A percentile compares a stretch with the other conserved stretches of the same genome.
These are phyloP conservation scores for Casuarius casuarius DNA, from an alignment of 2,113 vertebrate species.

Conservation along the genomic window DNA sequence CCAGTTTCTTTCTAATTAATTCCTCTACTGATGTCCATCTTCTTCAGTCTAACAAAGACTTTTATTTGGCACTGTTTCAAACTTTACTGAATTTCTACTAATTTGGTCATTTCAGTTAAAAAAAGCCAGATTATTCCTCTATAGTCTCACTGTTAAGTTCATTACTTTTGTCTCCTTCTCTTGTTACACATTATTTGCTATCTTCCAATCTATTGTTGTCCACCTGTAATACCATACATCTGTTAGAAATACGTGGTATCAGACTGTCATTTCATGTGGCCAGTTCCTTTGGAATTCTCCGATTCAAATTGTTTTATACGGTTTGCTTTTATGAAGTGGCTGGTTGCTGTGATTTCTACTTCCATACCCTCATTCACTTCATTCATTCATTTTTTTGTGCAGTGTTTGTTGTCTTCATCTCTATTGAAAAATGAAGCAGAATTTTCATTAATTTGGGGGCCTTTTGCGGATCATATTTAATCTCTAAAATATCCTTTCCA, in stretches of 20 bases:
- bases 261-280: neutral
- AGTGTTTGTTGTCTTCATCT: neutral
- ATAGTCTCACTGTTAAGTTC: neutral
- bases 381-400: neutral
- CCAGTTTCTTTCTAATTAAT: neutral
- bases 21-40: neutral
- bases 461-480: neutral
- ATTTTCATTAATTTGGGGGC: neutral
- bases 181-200: fast-evolving
- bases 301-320: neutral
- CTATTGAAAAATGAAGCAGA: neutral
- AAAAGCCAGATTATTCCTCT: too few species aligned
- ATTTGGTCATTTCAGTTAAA: neutral
- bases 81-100: neutral
- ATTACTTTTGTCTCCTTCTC: neutral
- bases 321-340: neutral
- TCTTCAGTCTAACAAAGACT: neutral
- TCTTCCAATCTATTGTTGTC: neutral
- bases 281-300: neutral
- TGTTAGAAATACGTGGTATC: neutral
- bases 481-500: neutral
- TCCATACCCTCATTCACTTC: neutral
- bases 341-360: neutral
- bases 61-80: neutral
- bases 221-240: neutral